Conservation (phyloP, 2,888 invertebrate species). For the Scaptomyza reducta region DNA sequence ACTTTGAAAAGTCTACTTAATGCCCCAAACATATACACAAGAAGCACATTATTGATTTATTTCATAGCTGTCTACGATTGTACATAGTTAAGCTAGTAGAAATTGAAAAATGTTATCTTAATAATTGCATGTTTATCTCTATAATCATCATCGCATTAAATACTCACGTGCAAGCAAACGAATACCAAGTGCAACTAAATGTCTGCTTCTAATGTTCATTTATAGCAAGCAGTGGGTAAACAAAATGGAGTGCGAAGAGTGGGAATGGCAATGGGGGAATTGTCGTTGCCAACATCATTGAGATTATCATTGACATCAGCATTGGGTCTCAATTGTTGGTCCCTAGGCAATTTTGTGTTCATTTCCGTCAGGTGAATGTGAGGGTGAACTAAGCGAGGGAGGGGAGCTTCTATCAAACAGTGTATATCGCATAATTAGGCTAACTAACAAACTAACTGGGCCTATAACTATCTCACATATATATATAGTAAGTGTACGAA, state of each 20-base stretch:
- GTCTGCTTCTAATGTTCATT: conserved; percentile 21
- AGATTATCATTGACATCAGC: conserved; percentile 56
- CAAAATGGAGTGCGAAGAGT: neutral
- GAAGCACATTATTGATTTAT: neutral
- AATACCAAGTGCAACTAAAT: conserved; percentile 1
- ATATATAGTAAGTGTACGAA: neutral
- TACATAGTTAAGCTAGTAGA: too few species aligned
- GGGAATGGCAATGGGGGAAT: neutral
- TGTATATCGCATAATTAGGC: conserved; percentile 72
- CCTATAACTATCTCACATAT: conserved; percentile 4
- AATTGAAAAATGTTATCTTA: neutral
- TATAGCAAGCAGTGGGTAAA: conserved; percentile 2
- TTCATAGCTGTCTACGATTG: too few species aligned
- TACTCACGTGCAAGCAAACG: neutral
- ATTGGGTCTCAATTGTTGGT: conserved; percentile 56
- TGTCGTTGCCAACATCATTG: conserved; percentile 30
- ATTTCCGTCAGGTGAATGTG: conserved; percentile 50
- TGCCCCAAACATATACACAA: neutral
- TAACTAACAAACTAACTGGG: conserved; percentile 75
- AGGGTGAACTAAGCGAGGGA: neutral
- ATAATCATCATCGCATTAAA: neutral
- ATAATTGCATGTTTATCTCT: neutral
- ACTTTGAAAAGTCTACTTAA: neutral
- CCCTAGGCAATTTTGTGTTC: conserved; percentile 64
- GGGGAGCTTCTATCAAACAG: conserved; percentile 49